These are phyloP conservation scores for Lycocorax pyrrhopterus DNA, from an alignment of 2,113 vertebrate species.

Conservation along the genomic window DNA sequence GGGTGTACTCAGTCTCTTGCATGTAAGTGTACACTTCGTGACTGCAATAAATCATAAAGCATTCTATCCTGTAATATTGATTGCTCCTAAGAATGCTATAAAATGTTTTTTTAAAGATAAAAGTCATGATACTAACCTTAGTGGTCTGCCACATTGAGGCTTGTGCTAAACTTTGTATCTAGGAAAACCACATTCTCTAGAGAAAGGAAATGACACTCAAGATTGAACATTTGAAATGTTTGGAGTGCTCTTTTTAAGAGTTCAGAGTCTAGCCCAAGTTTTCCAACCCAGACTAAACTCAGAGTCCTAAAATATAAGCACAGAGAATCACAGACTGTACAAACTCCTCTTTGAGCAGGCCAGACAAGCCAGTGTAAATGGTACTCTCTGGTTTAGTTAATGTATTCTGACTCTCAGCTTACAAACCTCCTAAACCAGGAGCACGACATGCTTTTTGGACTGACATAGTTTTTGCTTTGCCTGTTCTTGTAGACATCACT, in stretches of 20 bases:
- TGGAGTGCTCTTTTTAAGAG: not conserved
- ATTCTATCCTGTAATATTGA: not conserved
- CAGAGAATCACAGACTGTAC: not conserved
- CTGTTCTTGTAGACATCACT: not conserved
- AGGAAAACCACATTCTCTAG: not conserved
- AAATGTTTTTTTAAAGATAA: not conserved
- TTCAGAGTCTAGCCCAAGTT: not conserved
- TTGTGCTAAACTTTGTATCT: not conserved
- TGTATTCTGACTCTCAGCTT: not conserved
- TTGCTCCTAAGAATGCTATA: not conserved
- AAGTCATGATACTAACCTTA: not conserved
- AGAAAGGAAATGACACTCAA: conserved; percentile 16
- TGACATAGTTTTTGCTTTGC: not conserved
- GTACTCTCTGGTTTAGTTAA: not conserved
- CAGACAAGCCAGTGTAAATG: not conserved
- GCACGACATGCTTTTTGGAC: not conserved
- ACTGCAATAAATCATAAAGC: not conserved
- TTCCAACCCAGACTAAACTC: conserved; percentile 14
- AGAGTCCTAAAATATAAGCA: conserved; percentile 20
- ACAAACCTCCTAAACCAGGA: not conserved
- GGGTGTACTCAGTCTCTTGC: not conserved
- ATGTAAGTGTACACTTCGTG: accelerated
- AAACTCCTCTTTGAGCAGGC: not conserved
- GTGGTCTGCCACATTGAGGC: not conserved
- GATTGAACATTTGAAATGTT: not conserved